phyloP scores from a whole-genome alignment of 2,797 vertebrate genomes.

The Eurystomus glaucurus region DNA sequence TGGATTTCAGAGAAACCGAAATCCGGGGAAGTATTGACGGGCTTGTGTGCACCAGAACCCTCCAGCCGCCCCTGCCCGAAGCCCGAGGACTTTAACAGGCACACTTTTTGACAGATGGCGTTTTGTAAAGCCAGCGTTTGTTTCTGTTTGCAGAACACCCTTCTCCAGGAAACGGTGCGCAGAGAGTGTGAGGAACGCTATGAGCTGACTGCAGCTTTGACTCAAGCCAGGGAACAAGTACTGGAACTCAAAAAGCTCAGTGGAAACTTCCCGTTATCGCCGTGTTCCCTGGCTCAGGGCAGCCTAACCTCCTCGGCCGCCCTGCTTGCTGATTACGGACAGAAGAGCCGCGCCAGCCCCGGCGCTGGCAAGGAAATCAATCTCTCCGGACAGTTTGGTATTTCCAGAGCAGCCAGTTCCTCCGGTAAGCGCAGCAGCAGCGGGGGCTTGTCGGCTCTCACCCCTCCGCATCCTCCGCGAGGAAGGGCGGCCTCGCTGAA shows the following conservation, averaged over 20 bases:
- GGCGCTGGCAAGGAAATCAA: conserved; percentile 8
- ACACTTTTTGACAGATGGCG: neutral
- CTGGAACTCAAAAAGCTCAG: conserved; percentile 73
- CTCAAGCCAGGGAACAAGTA: conserved; percentile 87
- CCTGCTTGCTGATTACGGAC: neutral
- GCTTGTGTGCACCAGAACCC: neutral
- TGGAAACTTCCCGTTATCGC: conserved; percentile 51
- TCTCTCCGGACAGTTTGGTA: neutral
- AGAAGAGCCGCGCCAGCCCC: neutral
- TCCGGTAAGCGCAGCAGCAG: neutral
- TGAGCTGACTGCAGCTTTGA: conserved; percentile 90
- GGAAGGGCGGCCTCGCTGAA: conserved; percentile 37
- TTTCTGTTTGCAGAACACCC: conserved; percentile 83
- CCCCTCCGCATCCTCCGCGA: conserved; percentile 68
- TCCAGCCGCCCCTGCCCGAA: neutral
- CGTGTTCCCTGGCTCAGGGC: conserved; percentile 62
- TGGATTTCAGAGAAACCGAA: neutral
- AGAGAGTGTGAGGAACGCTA: conserved; percentile 92
- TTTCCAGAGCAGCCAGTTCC: neutral
- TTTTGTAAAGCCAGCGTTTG: neutral
- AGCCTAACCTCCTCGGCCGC: conserved; percentile 53
- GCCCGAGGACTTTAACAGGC: neutral
- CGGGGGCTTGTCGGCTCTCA: neutral
- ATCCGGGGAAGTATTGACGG: rapidly evolving
- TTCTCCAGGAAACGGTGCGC: conserved; percentile 92